These are phyloP conservation scores for Hypolimnas misippus DNA, from an alignment of 2,888 invertebrate species.

Conservation along the genomic window DNA sequence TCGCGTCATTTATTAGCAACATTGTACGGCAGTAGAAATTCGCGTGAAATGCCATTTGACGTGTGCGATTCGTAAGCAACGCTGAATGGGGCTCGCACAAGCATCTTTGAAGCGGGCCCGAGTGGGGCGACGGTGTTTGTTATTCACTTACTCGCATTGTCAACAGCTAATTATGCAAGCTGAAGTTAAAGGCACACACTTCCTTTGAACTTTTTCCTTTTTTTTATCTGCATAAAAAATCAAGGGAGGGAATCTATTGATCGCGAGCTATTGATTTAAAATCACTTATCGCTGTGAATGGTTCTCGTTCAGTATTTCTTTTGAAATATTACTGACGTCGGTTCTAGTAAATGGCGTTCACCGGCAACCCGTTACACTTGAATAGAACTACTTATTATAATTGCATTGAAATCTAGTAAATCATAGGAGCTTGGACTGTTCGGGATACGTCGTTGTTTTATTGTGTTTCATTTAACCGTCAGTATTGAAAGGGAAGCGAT, in stretches of 20 bases:
- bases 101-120: constrained; percentile 38
- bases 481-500: constrained; percentile 21
- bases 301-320: constrained; percentile 39
- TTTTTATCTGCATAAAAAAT: constrained; percentile 39
- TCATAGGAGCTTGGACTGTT: constrained; percentile 35
- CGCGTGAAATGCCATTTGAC: constrained; percentile 24
- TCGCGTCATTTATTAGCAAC: constrained; percentile 33
- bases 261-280: constrained; percentile 40
- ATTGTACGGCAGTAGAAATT: constrained; percentile 22
- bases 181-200: constrained; percentile 45
- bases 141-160: constrained; percentile 48
- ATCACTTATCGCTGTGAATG: constrained; percentile 38
- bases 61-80: constrained; percentile 21
- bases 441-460: constrained; percentile 28
- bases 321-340: constrained; percentile 37
- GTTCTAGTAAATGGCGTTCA: constrained; percentile 36
- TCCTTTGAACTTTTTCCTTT: constrained; percentile 39
- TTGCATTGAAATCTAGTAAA: constrained; percentile 42
- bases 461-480: constrained; percentile 35
- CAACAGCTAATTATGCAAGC: constrained; percentile 46
- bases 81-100: constrained; percentile 29
- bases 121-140: constrained; percentile 46
- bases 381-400: constrained; percentile 38
- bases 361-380: constrained; percentile 39
- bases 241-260: constrained; percentile 38